Percentiles rank a stretch among this genome's conserved stretches.
Conservation (phyloP, 2,888 invertebrate species). For the Morpho deidamia region DNA sequence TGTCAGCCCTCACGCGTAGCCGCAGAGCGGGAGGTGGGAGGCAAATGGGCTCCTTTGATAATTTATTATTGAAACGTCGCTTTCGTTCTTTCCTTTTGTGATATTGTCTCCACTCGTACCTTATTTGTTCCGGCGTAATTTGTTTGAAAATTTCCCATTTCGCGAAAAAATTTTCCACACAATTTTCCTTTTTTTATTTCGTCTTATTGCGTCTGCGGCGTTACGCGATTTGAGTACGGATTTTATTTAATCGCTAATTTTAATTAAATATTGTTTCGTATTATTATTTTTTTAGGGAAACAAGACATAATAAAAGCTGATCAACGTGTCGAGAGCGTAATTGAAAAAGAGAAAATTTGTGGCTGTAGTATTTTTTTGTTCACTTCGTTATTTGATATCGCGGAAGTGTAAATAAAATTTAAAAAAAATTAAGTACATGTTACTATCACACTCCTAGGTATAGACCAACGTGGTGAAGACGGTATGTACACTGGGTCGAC, state of each 20-base stretch:
- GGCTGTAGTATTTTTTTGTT: not conserved
- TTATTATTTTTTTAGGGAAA: conserved; percentile 1
- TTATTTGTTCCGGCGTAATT: conserved; percentile 60
- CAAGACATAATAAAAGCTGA: not conserved
- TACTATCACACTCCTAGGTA: too few species aligned
- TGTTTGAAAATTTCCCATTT: conserved; percentile 41
- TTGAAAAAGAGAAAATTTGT: not conserved
- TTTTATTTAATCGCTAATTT: conserved; percentile 15
- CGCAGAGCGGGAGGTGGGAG: conserved; percentile 28
- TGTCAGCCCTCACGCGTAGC: conserved; percentile 51
- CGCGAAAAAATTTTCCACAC: conserved; percentile 19
- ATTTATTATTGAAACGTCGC: conserved; percentile 70
- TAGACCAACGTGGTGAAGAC: too few species aligned
- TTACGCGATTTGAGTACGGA: conserved; percentile 23
- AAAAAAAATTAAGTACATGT: too few species aligned
- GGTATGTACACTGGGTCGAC: too few species aligned
- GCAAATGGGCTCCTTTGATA: conserved; percentile 50
- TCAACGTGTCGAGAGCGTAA: not conserved
- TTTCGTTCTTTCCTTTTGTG: conserved; percentile 59
- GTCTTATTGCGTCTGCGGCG: conserved; percentile 26
- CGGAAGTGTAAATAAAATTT: too few species aligned
- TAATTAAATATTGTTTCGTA: conserved; percentile 11
- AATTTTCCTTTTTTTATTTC: conserved; percentile 17
- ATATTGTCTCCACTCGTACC: conserved; percentile 55
- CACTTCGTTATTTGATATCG: too few species aligned